Base-by-base conservation (phyloP, 1,140 invertebrate genomes). In the Dysdera silvatica region DNA sequence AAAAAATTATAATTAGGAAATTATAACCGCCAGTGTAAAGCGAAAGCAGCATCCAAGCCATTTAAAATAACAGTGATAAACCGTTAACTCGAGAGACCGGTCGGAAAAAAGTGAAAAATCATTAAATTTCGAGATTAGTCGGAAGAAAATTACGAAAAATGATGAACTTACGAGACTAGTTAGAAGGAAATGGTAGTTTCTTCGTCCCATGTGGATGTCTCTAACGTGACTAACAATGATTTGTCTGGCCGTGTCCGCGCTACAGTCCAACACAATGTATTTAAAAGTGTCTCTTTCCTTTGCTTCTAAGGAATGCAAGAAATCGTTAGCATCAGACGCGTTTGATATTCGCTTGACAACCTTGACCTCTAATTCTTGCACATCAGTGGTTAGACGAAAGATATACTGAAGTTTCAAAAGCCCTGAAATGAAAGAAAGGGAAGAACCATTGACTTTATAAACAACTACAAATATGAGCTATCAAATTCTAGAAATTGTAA, bases 131-230 rank as follows among this genome's bases (percentile, higher is more conserved):
- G n/a, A n/a, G n/a, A n/a, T n/a, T n/a, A n/a, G n/a, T n/a, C n/a
- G 51, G 69, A 66, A 51, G 51, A 37, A 7, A 33, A 14, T 8
- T 16, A 23, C 41, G 48, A 58, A 49, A 10, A 35, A 48, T n/a
- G 20, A 57, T 49, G 37, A n/a, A 68, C 86, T 89, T 77, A 93
- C 91, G 81, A 94, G 78, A 71, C 89, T 89, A 72, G 87, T 90
- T 18, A 94, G 80, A 29, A 94, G 82, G 77, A 92, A 95, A 74
- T 95, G 91, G 78, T 91, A 95, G 69, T 89, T 93, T 67, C 90
- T 78, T 69, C 88, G 83, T 35, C 89, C 90, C 45, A 94, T 80
- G 23, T 87, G 81, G 23, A 93, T 82, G 71, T 91, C 86, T 65
- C 87, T 82, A 16, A 93, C 91, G 76, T 94, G 90, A 52, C 82